Conservation (phyloP, 2,888 invertebrate genomes). For the Metalampra italica region DNA sequence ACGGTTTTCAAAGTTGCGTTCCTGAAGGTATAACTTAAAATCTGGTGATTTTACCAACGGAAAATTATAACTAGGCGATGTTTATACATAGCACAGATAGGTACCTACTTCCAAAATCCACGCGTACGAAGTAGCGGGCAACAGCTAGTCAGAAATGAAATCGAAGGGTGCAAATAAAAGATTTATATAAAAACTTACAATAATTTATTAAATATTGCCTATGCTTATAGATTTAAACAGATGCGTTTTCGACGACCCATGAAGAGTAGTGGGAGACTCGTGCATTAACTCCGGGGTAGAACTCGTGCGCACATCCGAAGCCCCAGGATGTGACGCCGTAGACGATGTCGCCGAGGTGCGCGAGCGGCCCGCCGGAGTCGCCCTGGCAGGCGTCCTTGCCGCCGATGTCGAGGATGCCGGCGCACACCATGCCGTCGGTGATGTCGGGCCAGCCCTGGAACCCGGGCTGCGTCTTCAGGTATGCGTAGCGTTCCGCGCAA, state of each 20-base stretch:
- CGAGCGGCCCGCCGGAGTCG: slow-evolving; percentile 55
- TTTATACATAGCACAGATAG: too few species aligned
- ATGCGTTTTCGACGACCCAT: slow-evolving; percentile 17
- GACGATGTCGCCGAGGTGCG: slow-evolving; percentile 15
- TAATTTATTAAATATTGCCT: neutral
- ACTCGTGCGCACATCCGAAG: slow-evolving; percentile 44
- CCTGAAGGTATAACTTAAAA: too few species aligned
- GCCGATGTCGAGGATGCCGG: slow-evolving; percentile 32
- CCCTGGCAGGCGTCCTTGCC: slow-evolving; percentile 37
- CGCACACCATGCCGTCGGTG: slow-evolving; percentile 39
- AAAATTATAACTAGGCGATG: too few species aligned
- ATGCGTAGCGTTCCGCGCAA: slow-evolving; percentile 34
- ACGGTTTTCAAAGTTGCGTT: too few species aligned
- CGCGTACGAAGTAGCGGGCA: too few species aligned
- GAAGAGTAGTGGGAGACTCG: slow-evolving; percentile 29
- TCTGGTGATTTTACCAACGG: too few species aligned
- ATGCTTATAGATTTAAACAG: neutral
- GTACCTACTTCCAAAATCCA: too few species aligned
- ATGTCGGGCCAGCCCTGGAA: slow-evolving; percentile 17
- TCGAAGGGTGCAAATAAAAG: too few species aligned
- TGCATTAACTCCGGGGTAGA: slow-evolving; percentile 55
- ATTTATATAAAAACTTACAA: neutral
- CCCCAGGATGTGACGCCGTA: slow-evolving; percentile 26
- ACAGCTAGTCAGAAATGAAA: too few species aligned
- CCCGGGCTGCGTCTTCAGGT: slow-evolving; percentile 15